Evolutionary conservation across 2,113 vertebrate species (phyloP).

Genomic region (Gnathonemus echidnorhynchus): DNA sequence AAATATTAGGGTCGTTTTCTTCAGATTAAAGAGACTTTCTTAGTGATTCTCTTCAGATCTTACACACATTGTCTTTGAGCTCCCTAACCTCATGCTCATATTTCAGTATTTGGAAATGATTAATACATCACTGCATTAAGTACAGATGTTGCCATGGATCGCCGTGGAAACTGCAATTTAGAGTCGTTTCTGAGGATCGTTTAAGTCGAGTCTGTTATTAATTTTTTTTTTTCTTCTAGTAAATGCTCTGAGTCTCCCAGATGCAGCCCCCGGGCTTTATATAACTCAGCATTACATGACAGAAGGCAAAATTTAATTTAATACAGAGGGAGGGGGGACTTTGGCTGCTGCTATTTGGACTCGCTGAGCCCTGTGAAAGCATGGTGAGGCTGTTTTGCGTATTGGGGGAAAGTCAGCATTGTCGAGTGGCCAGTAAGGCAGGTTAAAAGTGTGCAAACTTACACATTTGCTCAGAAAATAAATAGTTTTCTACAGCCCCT

Average conservation of each 20-base stretch:
- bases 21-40: neutral
- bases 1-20: neutral
- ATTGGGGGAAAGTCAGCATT: neutral
- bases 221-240: slow-evolving; percentile 51
- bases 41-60: neutral
- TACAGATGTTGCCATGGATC: slow-evolving; percentile 46
- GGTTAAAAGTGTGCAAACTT: slow-evolving; percentile 53
- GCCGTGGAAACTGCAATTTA: slow-evolving; percentile 45
- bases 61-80: neutral
- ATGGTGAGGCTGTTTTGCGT: neutral
- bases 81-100: slow-evolving; percentile 14
- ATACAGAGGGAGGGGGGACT: neutral
- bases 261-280: neutral
- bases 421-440: slow-evolving; percentile 31
- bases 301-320: neutral
- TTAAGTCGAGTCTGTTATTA: slow-evolving; percentile 54
- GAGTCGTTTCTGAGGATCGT: slow-evolving; percentile 47
- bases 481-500: slow-evolving; percentile 68
- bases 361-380: neutral
- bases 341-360: neutral
- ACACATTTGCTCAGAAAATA: slow-evolving; percentile 71
- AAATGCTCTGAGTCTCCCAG: slow-evolving; percentile 47
- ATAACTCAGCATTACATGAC: neutral
- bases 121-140: slow-evolving; percentile 34
- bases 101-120: slow-evolving; percentile 19